Evolutionary conservation across 2,797 vertebrate species (phyloP), one percentile per base, ranked within the genome.

Genomic region (Lophotriccus pileatus): DNA sequence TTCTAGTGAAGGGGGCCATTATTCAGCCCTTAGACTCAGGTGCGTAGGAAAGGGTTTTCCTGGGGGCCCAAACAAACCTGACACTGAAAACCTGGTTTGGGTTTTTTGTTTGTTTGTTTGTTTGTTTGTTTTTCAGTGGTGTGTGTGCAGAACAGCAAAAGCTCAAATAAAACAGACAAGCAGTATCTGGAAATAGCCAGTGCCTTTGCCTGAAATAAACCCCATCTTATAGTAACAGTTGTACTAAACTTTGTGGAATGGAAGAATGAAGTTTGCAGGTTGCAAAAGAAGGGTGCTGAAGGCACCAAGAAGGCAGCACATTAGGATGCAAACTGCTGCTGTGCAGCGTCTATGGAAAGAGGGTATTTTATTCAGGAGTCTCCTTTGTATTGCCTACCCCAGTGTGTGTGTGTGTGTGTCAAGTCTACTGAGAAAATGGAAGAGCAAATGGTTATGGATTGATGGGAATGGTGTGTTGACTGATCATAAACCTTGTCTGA

Each of bases 251-350:
- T 77, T 21, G 11, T 28, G 43, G n/a, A 67, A 36, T 20, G 70
- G 66, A 34, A 27, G 43, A 86, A 34, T 37, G 24, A 72, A 56
- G 7, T 9, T 53, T 80, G 13, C 0, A 3, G 17, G 7, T 76
- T 90, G 28, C 5, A 76, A 41, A 72, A 85, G 8, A 14, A 49
- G 68, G 44, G 25, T 2, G 4, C 59, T 66, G 34, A 50, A 78
- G 59, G 56, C n/a, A 55, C 24, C 20, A 36, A 41, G 63, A 46
- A 49, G 10, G 16, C 13, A 52, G 23, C 9, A 17, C 0, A 0
- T 6, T 49, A 27, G 30, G 60, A 63, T 89, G 32, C 13, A 83
- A 62, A 27, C 75, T 85, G 46, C 44, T 77, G 25, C 30, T 60
- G 10, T 58, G 47, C 25, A 59, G 6, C 19, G 3, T 39, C 20